phyloP scores from a whole-genome alignment of 2,888 invertebrate genomes.

The Drosophila pseudotakahashii region DNA sequence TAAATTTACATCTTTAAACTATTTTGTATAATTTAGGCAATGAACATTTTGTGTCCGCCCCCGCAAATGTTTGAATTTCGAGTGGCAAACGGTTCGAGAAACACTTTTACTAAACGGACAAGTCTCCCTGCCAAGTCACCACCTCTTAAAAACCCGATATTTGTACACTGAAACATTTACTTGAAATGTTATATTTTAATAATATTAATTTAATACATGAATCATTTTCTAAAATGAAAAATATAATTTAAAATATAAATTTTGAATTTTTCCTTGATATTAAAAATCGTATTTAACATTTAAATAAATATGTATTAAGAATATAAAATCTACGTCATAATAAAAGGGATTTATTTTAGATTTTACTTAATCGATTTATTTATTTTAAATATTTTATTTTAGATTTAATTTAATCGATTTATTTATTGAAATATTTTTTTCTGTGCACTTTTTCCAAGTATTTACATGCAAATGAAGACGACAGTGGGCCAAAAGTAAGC shows the following conservation, averaged over 20 bases:
- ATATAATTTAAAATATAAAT: too few species aligned
- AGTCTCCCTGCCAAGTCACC: background rate
- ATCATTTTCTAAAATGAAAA: too few species aligned
- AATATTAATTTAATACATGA: too few species aligned
- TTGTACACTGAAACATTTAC: background rate
- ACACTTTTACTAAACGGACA: slow-evolving; percentile 18
- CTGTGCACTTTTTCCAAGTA: slow-evolving; percentile 21
- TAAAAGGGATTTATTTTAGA: too few species aligned
- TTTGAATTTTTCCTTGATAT: too few species aligned
- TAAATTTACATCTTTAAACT: slow-evolving; percentile 69
- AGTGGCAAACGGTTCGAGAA: slow-evolving; percentile 6
- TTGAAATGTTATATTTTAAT: background rate
- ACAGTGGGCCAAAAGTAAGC: slow-evolving; percentile 36
- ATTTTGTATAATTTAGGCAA: slow-evolving; percentile 37
- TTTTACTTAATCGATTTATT: too few species aligned
- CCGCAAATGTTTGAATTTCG: slow-evolving; percentile 11
- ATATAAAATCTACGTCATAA: too few species aligned
- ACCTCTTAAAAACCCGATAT: too few species aligned
- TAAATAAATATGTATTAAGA: too few species aligned
- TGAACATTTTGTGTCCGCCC: slow-evolving; percentile 29
- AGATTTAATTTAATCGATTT: too few species aligned
- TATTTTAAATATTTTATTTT: too few species aligned
- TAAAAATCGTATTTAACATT: too few species aligned
- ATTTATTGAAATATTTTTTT: background rate
- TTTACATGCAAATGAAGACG: slow-evolving; percentile 67